These are phyloP conservation scores for Tenthredo distinguenda DNA, from an alignment of 2,888 invertebrate genomes.

Conservation along the genomic window DNA sequence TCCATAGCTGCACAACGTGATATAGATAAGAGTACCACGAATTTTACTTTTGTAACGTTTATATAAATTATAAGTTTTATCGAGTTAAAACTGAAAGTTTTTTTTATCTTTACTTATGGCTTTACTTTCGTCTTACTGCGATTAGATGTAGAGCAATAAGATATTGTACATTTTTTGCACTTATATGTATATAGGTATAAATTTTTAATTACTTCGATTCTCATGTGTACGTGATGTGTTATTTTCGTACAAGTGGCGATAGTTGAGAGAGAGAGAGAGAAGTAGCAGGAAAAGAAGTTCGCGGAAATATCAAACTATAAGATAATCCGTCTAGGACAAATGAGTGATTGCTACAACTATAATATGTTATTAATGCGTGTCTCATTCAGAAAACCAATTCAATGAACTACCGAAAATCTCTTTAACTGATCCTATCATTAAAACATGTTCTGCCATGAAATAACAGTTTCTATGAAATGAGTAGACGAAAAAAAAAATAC, in stretches of 20 bases:
- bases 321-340: not conserved
- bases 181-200: not conserved
- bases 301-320: not conserved
- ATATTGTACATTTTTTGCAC: not conserved
- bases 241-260: not conserved
- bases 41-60: conserved; percentile 22
- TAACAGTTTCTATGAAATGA: not conserved
- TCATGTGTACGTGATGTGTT: not conserved
- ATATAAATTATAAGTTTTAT: conserved; percentile 26
- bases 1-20: conserved; percentile 14
- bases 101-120: not conserved
- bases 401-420: not conserved
- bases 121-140: not conserved
- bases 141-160: not conserved
- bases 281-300: not conserved
- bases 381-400: conserved; percentile 41
- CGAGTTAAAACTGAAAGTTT: not conserved
- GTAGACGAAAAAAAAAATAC: not conserved
- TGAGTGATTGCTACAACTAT: not conserved
- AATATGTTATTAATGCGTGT: conserved; percentile 20
- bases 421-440: not conserved
- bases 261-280: not conserved
- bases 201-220: not conserved
- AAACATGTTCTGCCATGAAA: not conserved
- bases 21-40: not conserved